phyloP scores from a whole-genome alignment of 2,888 invertebrate genomes.

The Chaitophorus viminalis region DNA sequence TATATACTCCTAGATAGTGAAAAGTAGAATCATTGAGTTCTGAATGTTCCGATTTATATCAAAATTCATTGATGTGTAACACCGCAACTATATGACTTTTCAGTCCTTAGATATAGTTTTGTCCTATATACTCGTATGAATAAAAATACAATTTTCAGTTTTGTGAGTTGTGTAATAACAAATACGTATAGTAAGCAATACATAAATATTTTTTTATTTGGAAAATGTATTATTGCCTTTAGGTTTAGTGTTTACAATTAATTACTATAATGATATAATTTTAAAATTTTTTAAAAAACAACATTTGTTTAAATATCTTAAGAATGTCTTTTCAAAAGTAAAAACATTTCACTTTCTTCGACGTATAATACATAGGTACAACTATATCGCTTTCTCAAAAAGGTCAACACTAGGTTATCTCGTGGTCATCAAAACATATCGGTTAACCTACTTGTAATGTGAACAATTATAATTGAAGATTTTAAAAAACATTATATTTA shows the following conservation, averaged over 20 bases:
- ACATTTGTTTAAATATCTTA: not conserved
- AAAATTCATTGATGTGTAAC: not conserved
- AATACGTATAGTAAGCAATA: not conserved
- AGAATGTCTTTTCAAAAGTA: not conserved
- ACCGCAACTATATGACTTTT: not conserved
- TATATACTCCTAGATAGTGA: too few species aligned
- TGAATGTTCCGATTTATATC: not conserved
- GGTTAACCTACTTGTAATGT: conserved; percentile 12
- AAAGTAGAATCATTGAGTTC: too few species aligned
- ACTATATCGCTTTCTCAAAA: conserved; percentile 9
- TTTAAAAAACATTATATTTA: not conserved
- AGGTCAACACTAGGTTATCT: conserved; percentile 34
- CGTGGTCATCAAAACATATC: conserved; percentile 18
- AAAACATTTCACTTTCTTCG: not conserved
- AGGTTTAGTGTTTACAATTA: too few species aligned
- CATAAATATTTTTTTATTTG: not conserved
- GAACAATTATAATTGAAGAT: not conserved
- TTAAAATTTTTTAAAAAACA: not conserved
- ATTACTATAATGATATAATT: not conserved
- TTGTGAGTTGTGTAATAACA: not conserved
- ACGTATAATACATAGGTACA: not conserved
- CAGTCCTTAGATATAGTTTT: not conserved
- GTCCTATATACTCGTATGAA: not conserved
- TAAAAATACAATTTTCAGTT: not conserved
- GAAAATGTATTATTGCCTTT: not conserved